phyloP scores from a whole-genome alignment of 2,888 invertebrate genomes.

The Abscondita cerata region DNA sequence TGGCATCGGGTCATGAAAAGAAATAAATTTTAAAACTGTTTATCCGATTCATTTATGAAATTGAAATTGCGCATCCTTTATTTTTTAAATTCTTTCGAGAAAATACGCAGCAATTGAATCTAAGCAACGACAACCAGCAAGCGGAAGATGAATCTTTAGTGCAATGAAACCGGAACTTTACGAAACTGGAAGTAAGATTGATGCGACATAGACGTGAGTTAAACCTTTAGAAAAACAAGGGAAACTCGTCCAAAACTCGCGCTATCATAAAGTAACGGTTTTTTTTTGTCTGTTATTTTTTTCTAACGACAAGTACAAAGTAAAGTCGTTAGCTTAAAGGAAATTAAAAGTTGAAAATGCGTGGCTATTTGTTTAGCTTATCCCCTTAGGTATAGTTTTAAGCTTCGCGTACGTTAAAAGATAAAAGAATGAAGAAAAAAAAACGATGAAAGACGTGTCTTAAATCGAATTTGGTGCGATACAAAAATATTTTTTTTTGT shows the following conservation, averaged over 20 bases:
- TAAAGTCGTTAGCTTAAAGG: constrained; percentile 50
- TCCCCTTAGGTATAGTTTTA: constrained; percentile 16
- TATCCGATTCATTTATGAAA: no score
- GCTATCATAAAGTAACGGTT: constrained; percentile 10
- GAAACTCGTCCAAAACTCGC: constrained; percentile 33
- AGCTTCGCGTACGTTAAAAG: constrained; percentile 15
- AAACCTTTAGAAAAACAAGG: constrained; percentile 25
- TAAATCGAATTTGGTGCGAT: neutral
- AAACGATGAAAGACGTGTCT: neutral
- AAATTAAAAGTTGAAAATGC: constrained; percentile 52
- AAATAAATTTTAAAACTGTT: no score
- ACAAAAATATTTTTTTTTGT: neutral
- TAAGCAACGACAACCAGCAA: constrained; percentile 39
- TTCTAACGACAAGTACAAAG: constrained; percentile 48
- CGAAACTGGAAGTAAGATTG: constrained; percentile 50
- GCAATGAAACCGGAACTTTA: constrained; percentile 54
- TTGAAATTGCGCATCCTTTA: no score
- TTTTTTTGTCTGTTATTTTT: constrained; percentile 19
- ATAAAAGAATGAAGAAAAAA: constrained; percentile 11
- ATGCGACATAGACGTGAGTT: constrained; percentile 44
- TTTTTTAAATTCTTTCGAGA: neutral
- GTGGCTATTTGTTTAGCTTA: constrained; percentile 48
- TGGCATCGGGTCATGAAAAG: no score
- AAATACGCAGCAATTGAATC: constrained; percentile 23
- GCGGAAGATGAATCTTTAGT: constrained; percentile 53